Conservation (phyloP, 2,797 vertebrate species). For the Galaxias olidus region DNA sequence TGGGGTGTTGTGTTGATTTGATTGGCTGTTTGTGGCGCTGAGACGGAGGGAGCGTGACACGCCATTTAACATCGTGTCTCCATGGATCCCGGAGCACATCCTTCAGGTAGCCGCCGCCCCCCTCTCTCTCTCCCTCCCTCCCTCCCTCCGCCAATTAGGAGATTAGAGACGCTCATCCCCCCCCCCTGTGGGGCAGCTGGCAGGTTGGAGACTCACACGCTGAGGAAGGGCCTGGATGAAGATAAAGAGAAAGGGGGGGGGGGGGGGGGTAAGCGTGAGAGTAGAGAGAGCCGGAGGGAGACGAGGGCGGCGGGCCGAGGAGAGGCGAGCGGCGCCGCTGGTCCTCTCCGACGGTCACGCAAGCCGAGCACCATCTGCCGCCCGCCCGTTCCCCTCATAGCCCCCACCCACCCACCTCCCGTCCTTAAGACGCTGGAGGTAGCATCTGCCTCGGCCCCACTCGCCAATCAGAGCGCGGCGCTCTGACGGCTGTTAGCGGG, state of each 20-base stretch:
- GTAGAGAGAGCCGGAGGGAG: conserved; percentile 17
- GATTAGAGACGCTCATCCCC: too few relatives aligned
- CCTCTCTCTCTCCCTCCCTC: too few relatives aligned
- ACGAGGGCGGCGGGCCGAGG: too few relatives aligned
- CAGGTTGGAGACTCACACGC: conserved; percentile 27
- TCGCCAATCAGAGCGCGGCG: too few relatives aligned
- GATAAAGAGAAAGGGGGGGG: conserved; percentile 10
- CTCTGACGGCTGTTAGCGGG: not conserved
- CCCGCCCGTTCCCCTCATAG: too few relatives aligned
- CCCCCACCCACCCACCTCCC: too few relatives aligned
- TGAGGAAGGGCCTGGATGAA: not conserved
- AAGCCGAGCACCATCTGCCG: too few relatives aligned
- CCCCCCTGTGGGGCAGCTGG: conserved; percentile 40
- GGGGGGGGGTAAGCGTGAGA: conserved; percentile 32
- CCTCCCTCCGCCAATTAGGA: conserved; percentile 64
- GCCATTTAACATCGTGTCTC: conserved; percentile 53
- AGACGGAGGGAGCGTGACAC: conserved; percentile 34
- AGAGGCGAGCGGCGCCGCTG: not conserved
- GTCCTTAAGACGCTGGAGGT: conserved; percentile 18
- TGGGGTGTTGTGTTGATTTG: conserved; percentile 47
- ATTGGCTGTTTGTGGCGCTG: too few relatives aligned
- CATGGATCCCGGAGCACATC: conserved; percentile 61
- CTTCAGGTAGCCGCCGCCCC: conserved; percentile 57
- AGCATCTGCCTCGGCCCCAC: conserved; percentile 40
- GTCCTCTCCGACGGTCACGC: too few relatives aligned